phyloP scores from a whole-genome alignment of 1,140 invertebrate genomes.

The Microplitis demolitor region DNA sequence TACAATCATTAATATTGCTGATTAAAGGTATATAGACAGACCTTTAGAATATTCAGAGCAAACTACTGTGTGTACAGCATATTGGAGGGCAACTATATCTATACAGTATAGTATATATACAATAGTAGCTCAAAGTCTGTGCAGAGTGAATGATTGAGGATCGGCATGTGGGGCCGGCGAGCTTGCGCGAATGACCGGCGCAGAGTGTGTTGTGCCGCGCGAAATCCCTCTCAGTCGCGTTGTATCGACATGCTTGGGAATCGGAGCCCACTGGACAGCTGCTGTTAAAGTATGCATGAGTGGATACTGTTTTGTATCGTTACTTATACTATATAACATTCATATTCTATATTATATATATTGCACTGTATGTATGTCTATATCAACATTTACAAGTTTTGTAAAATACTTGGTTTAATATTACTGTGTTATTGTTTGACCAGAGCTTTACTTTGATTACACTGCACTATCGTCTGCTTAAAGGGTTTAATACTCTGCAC shows the following conservation, averaged over 20 bases:
- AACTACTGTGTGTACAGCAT: too few relatives aligned
- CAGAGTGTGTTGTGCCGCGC: neutral
- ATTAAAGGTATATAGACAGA: too few relatives aligned
- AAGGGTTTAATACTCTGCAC: neutral
- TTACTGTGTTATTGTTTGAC: too few relatives aligned
- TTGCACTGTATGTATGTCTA: neutral
- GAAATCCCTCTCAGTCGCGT: conserved; percentile 19
- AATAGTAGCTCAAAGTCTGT: too few relatives aligned
- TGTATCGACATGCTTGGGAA: conserved; percentile 56
- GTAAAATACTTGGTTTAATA: too few relatives aligned
- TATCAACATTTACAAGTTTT: neutral
- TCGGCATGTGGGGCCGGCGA: neutral
- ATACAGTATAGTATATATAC: too few relatives aligned
- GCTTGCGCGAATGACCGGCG: neutral
- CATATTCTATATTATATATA: too few relatives aligned
- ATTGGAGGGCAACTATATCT: too few relatives aligned
- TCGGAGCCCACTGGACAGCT: conserved; percentile 51
- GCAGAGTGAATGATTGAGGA: neutral
- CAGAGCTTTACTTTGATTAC: too few relatives aligned
- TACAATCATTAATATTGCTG: too few relatives aligned
- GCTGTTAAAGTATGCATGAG: conserved; percentile 57
- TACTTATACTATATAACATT: conserved; percentile 32
- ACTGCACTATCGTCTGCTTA: neutral
- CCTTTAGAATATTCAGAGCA: too few relatives aligned
- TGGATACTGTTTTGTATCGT: conserved; percentile 50